Percentiles rank a stretch among this genome's conserved stretches.
Conservation (phyloP, 2,113 vertebrate species). For the Hipposideros armiger region DNA sequence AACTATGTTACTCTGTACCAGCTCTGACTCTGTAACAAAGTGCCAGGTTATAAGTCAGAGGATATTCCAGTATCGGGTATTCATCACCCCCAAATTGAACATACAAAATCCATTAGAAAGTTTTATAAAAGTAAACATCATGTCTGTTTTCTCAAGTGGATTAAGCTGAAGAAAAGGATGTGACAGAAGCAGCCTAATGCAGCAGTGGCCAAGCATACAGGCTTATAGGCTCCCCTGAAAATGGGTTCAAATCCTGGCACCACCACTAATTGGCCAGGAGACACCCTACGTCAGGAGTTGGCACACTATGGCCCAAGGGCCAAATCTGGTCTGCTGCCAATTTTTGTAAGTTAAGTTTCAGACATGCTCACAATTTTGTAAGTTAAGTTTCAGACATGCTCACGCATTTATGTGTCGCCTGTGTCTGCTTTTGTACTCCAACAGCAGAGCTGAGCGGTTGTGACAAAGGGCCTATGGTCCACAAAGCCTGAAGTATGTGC, state of each 20-base stretch:
- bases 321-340: not conserved
- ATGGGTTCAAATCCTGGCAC: not conserved
- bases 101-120: not conserved
- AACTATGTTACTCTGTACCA: not conserved
- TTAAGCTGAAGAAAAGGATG: not conserved
- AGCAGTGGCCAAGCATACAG: not conserved
- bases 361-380: not conserved
- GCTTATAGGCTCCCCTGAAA: not conserved
- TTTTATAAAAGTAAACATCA: not conserved
- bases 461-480: not conserved
- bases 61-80: not conserved
- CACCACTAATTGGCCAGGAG: not conserved
- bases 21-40: not conserved
- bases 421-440: not conserved
- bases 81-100: not conserved
- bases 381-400: not conserved
- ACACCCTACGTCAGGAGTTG: not conserved
- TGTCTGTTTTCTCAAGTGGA: not conserved
- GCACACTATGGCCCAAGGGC: not conserved
- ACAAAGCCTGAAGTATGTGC: not conserved
- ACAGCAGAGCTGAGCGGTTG: not conserved
- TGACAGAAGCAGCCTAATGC: not conserved
- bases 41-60: not conserved
- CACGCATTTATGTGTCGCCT: too few species aligned
- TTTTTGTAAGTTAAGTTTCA: constrained; percentile 3